Evolutionary conservation across 2,797 vertebrate species (phyloP), one percentile per base, ranked within the genome.

Genomic region (Channallabes apus): DNA sequence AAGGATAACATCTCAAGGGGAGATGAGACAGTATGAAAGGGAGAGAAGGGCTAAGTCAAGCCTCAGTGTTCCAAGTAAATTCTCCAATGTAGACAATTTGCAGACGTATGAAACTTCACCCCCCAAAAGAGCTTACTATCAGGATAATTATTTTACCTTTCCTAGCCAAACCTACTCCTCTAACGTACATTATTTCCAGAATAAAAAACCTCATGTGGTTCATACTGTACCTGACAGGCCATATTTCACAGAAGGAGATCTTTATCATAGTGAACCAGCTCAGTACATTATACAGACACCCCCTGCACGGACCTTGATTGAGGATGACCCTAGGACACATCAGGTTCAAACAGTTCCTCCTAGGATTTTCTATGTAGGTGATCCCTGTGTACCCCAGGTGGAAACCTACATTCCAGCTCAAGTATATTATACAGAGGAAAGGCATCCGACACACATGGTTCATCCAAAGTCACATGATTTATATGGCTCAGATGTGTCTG

Each of bases 281-380:
- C 90, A 95, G 3, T 98, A 97, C 85, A 97, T 98, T 0, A 95
- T 98, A 89, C 97, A 97, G 93, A 97, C 98, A 81, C 95, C 97
- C 0, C 97, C 97, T 3, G 7, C 95, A 59, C 95, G 96, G 41
- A 93, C 96, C 82, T 96, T 96, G 91, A 98, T 96, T 0, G 93
- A 93, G 3, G 97, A 99, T 1, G 95, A 96, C 85, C 93, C 96
- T 1, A 95, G 94, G 84, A 94, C 95, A 64, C 97, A 96, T 38
- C 92, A 94, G 80, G 93, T 96, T 58, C 96, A 96, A 3, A 91
- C 95, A 32, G 93, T 93, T 67, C 96, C 96, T 0, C 89, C 96
- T 51, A 95, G 96, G 88, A 93, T 97, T 72, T 93, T 96, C 85
- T 97, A 97, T 24, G 68, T 96, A 0, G 91, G 90, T 59, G 95